Evolutionary conservation across 1,140 invertebrate genomes (phyloP).

Genomic region (Drosophila chauvacae): DNA sequence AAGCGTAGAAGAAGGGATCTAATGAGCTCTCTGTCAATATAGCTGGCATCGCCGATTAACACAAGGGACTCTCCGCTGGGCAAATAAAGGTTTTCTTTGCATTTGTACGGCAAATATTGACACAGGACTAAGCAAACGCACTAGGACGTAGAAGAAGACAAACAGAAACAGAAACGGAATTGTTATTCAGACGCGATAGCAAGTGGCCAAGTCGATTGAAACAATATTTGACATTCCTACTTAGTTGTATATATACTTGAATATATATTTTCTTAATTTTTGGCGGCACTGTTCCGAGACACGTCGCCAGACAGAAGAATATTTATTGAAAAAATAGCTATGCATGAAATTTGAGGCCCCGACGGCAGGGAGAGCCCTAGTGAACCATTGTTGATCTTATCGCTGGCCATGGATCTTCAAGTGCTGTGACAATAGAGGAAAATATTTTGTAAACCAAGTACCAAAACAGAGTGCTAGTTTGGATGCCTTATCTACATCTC

Average conservation of each 20-base stretch:
- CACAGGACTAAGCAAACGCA: constrained; percentile 47
- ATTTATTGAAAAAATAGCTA: constrained; percentile 55
- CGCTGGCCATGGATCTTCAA: constrained; percentile 30
- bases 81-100: constrained; percentile 49
- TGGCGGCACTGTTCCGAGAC: constrained; percentile 32
- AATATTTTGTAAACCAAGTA: constrained; percentile 55
- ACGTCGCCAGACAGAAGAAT: constrained; percentile 29
- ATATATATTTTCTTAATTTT: constrained; percentile 50
- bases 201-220: constrained; percentile 47
- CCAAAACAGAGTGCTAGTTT: constrained; percentile 53
- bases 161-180: constrained; percentile 22
- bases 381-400: constrained; percentile 47
- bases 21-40: constrained; percentile 52
- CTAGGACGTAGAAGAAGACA: constrained; percentile 24
- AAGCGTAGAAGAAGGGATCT: constrained; percentile 43
- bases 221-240: constrained; percentile 50
- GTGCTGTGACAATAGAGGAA: constrained; percentile 44
- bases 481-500: constrained; percentile 54
- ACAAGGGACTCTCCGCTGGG: constrained; percentile 36
- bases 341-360: constrained; percentile 48
- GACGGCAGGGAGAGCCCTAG: constrained; percentile 3
- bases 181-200: constrained; percentile 32
- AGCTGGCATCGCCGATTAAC: constrained; percentile 43
- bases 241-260: constrained; percentile 30
- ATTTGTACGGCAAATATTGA: constrained; percentile 54